phyloP scores from a whole-genome alignment of 2,888 invertebrate genomes.

The Megamerina dolium region DNA sequence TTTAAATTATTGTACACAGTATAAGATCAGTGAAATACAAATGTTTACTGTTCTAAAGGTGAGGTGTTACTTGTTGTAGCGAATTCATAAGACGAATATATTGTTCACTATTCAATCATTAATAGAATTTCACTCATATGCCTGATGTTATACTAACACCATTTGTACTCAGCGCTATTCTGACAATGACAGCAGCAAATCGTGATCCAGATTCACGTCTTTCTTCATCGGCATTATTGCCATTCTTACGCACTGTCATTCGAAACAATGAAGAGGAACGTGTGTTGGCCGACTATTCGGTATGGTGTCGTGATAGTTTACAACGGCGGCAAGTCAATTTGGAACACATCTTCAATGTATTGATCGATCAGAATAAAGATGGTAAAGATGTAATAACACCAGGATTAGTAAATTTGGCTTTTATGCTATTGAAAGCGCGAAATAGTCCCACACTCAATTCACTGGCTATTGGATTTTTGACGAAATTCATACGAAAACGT shows the following conservation, averaged over 20 bases:
- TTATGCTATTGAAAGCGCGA: slow-evolving; percentile 49
- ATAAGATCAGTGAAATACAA: slow-evolving; percentile 41
- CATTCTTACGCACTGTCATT: slow-evolving; percentile 42
- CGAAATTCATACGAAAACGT: slow-evolving; percentile 56
- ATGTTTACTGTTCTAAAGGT: slow-evolving; percentile 38
- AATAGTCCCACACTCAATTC: slow-evolving; percentile 40
- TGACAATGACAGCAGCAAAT: slow-evolving; percentile 48
- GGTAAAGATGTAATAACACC: slow-evolving; percentile 49
- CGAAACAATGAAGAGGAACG: slow-evolving; percentile 50
- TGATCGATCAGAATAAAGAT: slow-evolving; percentile 47
- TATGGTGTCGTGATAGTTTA: slow-evolving; percentile 54
- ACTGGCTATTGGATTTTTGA: slow-evolving; percentile 55
- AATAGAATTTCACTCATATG: slow-evolving; percentile 51
- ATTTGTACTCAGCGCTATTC: slow-evolving; percentile 57
- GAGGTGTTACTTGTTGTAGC: slow-evolving; percentile 4
- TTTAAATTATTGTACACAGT: slow-evolving; percentile 50
- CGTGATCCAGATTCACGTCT: slow-evolving; percentile 44
- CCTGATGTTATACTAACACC: slow-evolving; percentile 59
- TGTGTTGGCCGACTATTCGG: slow-evolving; percentile 44
- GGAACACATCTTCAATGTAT: slow-evolving; percentile 39
- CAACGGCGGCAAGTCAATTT: slow-evolving; percentile 37
- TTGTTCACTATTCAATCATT: slow-evolving; percentile 11
- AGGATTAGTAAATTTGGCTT: slow-evolving; percentile 53
- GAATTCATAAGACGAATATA: background rate
- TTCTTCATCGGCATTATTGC: slow-evolving; percentile 37